These are phyloP conservation scores for Sturnira hondurensis DNA, from an alignment of 2,113 vertebrate genomes.

Conservation along the genomic window DNA sequence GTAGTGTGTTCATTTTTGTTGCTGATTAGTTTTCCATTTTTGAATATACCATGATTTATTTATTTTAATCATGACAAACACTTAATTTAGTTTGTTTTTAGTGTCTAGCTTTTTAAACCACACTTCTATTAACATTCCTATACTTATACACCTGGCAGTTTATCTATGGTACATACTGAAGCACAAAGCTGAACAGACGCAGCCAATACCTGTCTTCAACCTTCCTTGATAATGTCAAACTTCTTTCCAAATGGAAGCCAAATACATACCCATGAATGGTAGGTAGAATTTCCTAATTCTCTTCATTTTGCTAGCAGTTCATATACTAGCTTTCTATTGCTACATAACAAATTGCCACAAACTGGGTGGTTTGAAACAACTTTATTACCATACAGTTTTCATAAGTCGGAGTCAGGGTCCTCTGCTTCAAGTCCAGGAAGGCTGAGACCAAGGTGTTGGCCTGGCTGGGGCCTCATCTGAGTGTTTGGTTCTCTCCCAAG, in stretches of 20 bases:
- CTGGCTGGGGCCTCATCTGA: not conserved
- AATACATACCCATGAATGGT: not conserved
- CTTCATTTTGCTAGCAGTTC: not conserved
- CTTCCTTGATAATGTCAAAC: not conserved
- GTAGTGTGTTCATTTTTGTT: not conserved
- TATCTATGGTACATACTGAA: accelerated
- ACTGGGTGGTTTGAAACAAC: not conserved
- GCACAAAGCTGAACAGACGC: not conserved
- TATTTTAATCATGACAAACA: not conserved
- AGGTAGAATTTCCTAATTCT: not conserved
- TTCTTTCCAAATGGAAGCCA: not conserved
- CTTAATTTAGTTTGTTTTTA: not conserved
- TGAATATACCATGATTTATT: not conserved
- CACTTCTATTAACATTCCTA: not conserved
- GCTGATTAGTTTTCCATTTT: not conserved
- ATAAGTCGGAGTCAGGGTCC: not conserved
- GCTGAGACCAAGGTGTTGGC: not conserved
- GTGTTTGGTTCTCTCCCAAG: not conserved
- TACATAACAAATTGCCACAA: not conserved
- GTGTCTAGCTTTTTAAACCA: not conserved
- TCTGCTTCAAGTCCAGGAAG: not conserved
- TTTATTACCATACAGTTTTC: not conserved
- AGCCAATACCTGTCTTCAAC: accelerated
- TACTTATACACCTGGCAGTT: not conserved
- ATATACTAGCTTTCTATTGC: not conserved